Base-by-base conservation (phyloP, 2,888 invertebrate genomes). In the Drosophila stalkeri region DNA sequence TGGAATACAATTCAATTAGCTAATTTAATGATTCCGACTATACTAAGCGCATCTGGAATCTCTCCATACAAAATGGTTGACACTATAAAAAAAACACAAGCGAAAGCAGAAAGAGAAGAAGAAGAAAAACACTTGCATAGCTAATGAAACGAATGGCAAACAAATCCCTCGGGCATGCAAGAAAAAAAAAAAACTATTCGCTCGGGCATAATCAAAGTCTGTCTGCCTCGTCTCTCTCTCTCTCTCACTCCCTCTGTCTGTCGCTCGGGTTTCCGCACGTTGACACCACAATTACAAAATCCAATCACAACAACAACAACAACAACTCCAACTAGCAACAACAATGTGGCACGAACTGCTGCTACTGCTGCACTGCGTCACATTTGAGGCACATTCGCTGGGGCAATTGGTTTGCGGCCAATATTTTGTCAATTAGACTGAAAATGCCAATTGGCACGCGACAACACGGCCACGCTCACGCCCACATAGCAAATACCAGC, bases 371-470 rank as follows among this genome's bases (percentile, higher is more conserved):
- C 88, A 88, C 66, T 88, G 82, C 86, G 86, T 77, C 80, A 77
- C 81, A 80, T 70, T 87, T 60, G 75, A 35, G 62, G 49, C 41
- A 35, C 54, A 64, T 59, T 51, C 44, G 75, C 23, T 57, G 60
- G 41, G 52, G 35, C 47, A 49, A 59, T 64, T 67, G 60, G 56
- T 52, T 41, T 52, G 35, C 44, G 31, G 56, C 37, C 23, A 54
- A 57, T 51, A 47, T 49, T 65, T 14, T 54, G 82, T 75, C 85
- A 89, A 85, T 89, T 85, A 80, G 84, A 81, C 64, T 79, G 14
- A 75, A 85, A 85, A 89, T 84, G 82, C 56, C 80, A 65, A 76
- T 77, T 64, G 72, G 81, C 86, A 84, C 83, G 83, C 83, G 86
- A 84, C 75, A 2, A 14, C 41, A 68, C 16, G 47, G 82, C 73